These are phyloP conservation scores for Oeneis ivallda DNA, from an alignment of 2,888 invertebrate species.

Conservation along the genomic window DNA sequence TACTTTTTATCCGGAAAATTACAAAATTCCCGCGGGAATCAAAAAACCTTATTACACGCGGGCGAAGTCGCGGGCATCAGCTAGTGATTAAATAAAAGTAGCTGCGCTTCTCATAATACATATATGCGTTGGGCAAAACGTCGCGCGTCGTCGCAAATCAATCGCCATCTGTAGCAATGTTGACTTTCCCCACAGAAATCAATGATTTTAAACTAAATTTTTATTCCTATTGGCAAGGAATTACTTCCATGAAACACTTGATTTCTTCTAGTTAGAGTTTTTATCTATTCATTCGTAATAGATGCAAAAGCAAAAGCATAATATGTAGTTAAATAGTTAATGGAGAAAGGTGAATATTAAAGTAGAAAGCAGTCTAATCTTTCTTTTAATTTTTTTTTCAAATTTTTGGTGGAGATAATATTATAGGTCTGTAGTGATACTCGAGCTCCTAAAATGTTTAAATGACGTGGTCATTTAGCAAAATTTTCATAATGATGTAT, in stretches of 20 bases:
- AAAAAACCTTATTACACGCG: too few species aligned
- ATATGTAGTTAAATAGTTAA: background rate
- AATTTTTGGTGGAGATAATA: background rate
- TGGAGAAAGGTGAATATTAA: constrained; percentile 5
- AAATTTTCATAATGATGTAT: too few species aligned
- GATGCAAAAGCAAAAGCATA: background rate
- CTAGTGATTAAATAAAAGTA: too few species aligned
- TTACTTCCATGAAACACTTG: background rate
- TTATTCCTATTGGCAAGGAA: background rate
- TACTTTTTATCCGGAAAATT: too few species aligned
- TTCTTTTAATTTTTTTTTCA: background rate
- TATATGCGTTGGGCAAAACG: too few species aligned
- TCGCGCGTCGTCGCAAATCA: background rate
- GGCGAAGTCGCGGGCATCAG: too few species aligned
- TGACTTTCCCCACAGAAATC: background rate
- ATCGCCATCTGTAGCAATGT: background rate
- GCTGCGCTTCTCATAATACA: too few species aligned
- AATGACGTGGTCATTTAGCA: too few species aligned
- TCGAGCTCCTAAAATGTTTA: too few species aligned
- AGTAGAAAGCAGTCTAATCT: constrained; percentile 3
- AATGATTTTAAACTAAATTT: constrained; percentile 5
- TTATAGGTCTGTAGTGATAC: background rate
- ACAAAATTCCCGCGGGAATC: too few species aligned
- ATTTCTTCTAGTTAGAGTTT: background rate
- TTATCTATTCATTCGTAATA: constrained; percentile 1